Evolutionary conservation across 2,113 vertebrate genomes (phyloP).

Genomic region (Malaclemys terrapin): DNA sequence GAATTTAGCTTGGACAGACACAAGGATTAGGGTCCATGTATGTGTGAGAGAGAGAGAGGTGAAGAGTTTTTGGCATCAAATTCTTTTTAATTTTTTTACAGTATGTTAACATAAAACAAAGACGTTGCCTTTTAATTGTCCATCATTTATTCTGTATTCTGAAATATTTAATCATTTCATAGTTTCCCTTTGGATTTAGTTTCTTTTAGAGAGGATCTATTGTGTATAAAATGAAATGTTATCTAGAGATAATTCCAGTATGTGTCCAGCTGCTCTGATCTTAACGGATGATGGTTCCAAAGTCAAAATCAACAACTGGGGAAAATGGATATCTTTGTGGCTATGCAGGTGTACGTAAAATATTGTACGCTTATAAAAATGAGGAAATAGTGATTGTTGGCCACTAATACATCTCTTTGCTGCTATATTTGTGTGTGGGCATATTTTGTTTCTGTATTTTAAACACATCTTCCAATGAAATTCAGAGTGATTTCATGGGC

Average conservation of each 20-base stretch:
- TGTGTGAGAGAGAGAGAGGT: neutral
- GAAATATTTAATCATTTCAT: neutral
- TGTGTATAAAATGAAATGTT: neutral
- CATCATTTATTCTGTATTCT: neutral
- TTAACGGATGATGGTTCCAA: neutral
- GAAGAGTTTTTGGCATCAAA: neutral
- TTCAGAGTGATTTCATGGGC: neutral
- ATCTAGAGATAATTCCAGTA: neutral
- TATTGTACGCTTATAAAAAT: neutral
- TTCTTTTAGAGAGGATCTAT: neutral
- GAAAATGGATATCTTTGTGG: neutral
- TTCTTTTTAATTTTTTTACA: neutral
- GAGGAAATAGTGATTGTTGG: accelerated
- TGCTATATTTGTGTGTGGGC: neutral
- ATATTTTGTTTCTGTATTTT: neutral
- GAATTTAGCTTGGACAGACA: neutral
- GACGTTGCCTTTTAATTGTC: neutral
- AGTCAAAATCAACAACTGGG: neutral
- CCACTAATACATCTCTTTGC: neutral
- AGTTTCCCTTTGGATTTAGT: neutral
- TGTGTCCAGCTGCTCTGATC: neutral
- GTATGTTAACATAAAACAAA: neutral
- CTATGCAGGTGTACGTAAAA: neutral
- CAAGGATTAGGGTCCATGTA: neutral
- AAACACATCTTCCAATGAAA: neutral